Conservation (phyloP, 2,888 invertebrate genomes). For the Eudasyphora cyanicolor region DNA sequence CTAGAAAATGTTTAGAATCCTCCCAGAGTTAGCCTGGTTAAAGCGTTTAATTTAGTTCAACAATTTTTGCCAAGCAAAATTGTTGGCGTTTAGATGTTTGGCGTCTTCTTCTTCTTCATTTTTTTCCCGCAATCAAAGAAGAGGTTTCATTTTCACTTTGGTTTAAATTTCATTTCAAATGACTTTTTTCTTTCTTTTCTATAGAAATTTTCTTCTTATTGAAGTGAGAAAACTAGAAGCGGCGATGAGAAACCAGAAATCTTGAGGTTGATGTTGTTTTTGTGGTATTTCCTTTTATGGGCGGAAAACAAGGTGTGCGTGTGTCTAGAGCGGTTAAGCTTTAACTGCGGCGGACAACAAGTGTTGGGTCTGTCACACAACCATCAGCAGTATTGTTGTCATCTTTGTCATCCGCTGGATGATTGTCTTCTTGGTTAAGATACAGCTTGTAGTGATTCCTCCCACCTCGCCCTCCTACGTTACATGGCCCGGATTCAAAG, state of each 20-base stretch:
- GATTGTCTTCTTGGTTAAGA: no score
- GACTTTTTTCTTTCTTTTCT: background rate
- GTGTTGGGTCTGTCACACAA: no score
- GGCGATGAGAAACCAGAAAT: background rate
- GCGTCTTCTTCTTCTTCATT: background rate
- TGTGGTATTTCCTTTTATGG: conserved; percentile 30
- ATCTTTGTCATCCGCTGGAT: background rate
- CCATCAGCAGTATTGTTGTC: no score
- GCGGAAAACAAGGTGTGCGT: background rate
- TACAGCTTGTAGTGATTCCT: no score
- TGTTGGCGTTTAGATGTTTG: background rate
- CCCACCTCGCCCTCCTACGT: no score
- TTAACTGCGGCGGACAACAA: background rate
- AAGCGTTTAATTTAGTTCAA: background rate
- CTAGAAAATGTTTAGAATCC: background rate
- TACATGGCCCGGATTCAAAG: no score
- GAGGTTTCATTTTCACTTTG: conserved; percentile 20
- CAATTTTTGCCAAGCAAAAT: background rate
- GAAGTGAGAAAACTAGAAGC: background rate
- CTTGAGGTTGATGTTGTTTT: no score
- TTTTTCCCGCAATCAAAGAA: background rate
- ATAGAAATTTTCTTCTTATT: background rate
- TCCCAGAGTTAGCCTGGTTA: background rate
- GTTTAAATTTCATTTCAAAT: background rate
- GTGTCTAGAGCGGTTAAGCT: conserved; percentile 19